Base-by-base conservation (phyloP, 2,797 vertebrate genomes). In the Petrocephalus sullivani region DNA sequence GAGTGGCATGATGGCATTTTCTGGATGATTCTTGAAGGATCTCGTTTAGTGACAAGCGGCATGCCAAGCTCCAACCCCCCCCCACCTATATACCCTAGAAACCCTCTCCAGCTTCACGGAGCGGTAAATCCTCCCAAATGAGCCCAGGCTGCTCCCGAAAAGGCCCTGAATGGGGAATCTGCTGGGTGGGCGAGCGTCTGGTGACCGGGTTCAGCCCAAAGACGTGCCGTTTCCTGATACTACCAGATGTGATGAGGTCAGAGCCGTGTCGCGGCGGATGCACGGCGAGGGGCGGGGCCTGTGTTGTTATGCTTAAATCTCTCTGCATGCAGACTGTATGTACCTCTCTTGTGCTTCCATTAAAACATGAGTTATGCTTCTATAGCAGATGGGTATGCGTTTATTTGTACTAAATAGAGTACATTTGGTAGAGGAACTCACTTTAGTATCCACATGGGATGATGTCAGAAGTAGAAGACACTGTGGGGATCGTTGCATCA, bases 21-120 rank as follows among this genome's bases (percentile, higher is more conserved):
- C 91, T 51, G 2, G 93, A 93, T 92, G 92, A 91, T 93, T 93
- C 90, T 93, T 92, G 91, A 90, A 92, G 92, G 92, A 90, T 92
- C 92, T 90, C 87, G 90, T 91, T 92, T 91, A 86, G 67, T 19
- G 51, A 60, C 85, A 67, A 64, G 64, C 41, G 21, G 71, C 57
- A 81, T 78, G 88, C 41, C 82, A 85, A 56, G 37, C 89, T 92
- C 87, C 90, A 89, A 56, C 89, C 88, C 9, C 49, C 28, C 28
- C 33, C 23, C n/a, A n/a, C n/a, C n/a, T n/a, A n/a, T n/a, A 23
- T 9, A 51, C 23, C 7, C 78, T 46, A 83, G 12, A 57, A 85
- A 28, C 86, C 89, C 89, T 88, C 88, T 89, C 91, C 92, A 91
- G 88, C 41, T 88, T 89, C 88, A 89, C 64, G 58, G 90, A 85